phyloP scores from a whole-genome alignment of 2,113 vertebrate species.

The Neolamprologus longior region DNA sequence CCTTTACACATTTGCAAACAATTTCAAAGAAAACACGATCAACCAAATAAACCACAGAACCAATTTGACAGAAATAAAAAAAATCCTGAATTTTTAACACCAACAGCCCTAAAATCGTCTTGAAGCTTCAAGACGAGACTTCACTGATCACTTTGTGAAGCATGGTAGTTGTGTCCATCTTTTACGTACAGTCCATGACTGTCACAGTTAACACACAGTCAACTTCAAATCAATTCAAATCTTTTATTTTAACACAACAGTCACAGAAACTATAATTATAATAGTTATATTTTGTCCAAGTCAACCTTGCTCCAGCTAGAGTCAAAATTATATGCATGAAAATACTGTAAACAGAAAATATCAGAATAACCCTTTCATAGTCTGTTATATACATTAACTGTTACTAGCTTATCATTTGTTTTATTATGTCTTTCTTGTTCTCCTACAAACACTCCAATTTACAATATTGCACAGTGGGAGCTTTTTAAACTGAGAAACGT shows the following conservation, averaged over 20 bases:
- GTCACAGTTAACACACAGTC: not conserved
- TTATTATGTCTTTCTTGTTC: not conserved
- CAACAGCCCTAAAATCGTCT: fast-evolving
- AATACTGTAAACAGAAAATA: not conserved
- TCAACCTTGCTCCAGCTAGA: not conserved
- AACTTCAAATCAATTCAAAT: not conserved
- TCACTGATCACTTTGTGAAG: not conserved
- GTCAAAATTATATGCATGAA: not conserved
- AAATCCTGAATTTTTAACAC: not conserved
- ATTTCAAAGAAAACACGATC: fast-evolving
- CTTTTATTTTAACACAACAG: not conserved
- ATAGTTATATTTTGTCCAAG: not conserved
- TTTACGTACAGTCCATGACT: not conserved
- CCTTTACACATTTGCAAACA: not conserved
- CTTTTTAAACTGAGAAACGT: not conserved
- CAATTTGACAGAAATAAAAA: not conserved
- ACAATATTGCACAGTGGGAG: not conserved
- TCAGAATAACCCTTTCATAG: not conserved
- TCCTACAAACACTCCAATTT: not conserved
- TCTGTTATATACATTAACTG: not conserved
- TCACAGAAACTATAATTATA: not conserved
- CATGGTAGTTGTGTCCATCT: not conserved
- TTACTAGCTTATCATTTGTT: fast-evolving
- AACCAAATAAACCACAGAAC: not conserved
- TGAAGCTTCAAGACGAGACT: not conserved